Conservation (phyloP, 2,113 vertebrate species). For the Nycticryphes semicollaris region DNA sequence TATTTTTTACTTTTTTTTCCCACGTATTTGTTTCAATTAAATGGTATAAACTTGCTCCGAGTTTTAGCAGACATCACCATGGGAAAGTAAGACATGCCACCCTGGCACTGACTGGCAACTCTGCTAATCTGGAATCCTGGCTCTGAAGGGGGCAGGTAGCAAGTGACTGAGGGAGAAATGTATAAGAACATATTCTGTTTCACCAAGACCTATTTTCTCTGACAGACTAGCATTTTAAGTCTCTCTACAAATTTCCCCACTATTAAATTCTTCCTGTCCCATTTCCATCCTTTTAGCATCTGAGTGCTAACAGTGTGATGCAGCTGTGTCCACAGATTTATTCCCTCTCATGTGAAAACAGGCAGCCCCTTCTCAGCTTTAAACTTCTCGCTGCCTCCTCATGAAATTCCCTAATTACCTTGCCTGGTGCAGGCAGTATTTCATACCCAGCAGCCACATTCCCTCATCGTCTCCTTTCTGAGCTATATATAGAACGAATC, state of each 20-base stretch:
- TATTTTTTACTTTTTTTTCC: not conserved
- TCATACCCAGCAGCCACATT: not conserved
- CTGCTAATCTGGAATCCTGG: not conserved
- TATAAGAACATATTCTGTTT: not conserved
- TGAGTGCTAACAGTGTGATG: not conserved
- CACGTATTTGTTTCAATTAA: not conserved
- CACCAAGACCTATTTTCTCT: not conserved
- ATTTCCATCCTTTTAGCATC: not conserved
- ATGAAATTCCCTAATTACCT: not conserved
- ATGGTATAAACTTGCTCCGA: not conserved
- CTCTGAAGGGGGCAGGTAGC: not conserved
- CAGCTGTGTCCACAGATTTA: conserved; percentile 11
- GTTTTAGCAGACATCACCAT: not conserved
- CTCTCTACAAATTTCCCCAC: not conserved
- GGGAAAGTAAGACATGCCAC: not conserved
- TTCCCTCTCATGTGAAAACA: not conserved
- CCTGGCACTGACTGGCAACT: not conserved
- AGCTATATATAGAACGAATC: not conserved
- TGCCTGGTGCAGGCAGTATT: not conserved
- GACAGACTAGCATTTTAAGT: not conserved
- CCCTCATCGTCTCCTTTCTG: not conserved
- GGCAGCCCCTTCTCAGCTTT: not conserved
- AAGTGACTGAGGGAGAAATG: not conserved
- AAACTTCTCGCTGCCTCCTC: not conserved
- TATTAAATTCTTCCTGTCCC: not conserved